These are phyloP conservation scores for Percopsis omiscomaycus DNA, from an alignment of 2,797 vertebrate species.

Conservation along the genomic window DNA sequence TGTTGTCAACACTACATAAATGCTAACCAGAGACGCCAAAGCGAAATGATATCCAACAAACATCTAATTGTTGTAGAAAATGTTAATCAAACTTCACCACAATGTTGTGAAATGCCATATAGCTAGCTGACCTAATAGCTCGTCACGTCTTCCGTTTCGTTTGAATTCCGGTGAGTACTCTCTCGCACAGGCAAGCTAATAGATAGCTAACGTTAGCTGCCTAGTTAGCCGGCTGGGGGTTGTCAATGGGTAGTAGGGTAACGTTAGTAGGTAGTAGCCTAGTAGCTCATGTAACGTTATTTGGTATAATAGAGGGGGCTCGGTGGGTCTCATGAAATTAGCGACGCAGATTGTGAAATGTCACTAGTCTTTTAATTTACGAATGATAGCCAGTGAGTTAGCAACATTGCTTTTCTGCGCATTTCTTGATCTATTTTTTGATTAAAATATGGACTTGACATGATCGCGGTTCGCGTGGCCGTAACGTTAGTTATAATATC, in stretches of 20 bases:
- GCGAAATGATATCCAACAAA: conserved; percentile 58
- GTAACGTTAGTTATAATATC: too few species aligned
- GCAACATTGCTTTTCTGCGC: too few species aligned
- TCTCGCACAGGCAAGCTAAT: conserved; percentile 13
- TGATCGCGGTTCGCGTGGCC: too few species aligned
- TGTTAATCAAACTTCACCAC: conserved; percentile 16
- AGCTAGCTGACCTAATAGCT: conserved; percentile 30
- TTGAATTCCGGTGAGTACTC: conserved; percentile 60
- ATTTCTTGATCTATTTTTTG: too few species aligned
- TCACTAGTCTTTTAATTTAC: too few species aligned
- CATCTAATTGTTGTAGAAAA: conserved; percentile 21
- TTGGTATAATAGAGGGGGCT: too few species aligned
- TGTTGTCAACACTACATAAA: conserved; percentile 48
- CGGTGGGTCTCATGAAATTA: too few species aligned
- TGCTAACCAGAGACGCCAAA: conserved; percentile 45
- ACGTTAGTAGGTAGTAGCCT: too few species aligned
- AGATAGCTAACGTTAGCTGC: conserved; percentile 33
- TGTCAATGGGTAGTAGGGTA: neutral
- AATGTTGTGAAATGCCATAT: conserved; percentile 38
- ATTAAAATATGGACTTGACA: too few species aligned
- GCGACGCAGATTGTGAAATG: too few species aligned
- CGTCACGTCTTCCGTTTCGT: conserved; percentile 27
- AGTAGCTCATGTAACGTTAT: too few species aligned
- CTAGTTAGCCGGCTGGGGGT: neutral
- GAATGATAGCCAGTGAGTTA: too few species aligned